phyloP scores from a whole-genome alignment of 2,113 vertebrate species.

The Ia io region DNA sequence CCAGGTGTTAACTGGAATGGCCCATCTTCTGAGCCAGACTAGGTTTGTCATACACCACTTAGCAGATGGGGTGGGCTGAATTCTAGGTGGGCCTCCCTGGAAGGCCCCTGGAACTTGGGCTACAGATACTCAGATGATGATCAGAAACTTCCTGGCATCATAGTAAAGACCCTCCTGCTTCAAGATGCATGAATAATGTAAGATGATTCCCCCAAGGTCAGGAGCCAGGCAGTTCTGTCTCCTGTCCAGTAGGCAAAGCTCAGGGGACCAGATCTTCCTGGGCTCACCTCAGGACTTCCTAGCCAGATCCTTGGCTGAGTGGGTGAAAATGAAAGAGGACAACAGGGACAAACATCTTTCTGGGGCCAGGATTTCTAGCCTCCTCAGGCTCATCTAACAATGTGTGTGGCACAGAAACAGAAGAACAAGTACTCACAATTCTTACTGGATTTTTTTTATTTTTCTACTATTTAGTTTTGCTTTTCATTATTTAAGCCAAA shows the following conservation, averaged over 20 bases:
- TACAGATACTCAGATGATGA: background rate
- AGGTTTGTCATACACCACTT: accelerated
- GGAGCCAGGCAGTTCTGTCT: background rate
- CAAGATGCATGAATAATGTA: accelerated
- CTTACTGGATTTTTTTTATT: background rate
- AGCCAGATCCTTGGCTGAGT: background rate
- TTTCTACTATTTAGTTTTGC: background rate
- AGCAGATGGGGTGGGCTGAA: background rate
- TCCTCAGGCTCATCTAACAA: background rate
- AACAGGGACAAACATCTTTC: too few species aligned
- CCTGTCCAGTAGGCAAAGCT: background rate
- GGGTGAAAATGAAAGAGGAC: too few species aligned
- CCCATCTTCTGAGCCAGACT: background rate
- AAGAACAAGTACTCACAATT: background rate
- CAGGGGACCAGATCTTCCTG: background rate
- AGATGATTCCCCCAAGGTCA: too few species aligned
- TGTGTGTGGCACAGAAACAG: too few species aligned
- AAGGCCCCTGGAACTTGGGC: background rate
- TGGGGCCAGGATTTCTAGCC: background rate
- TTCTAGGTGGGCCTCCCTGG: too few species aligned
- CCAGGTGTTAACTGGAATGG: background rate
- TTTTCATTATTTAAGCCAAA: background rate
- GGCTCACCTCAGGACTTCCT: accelerated
- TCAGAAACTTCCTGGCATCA: background rate
- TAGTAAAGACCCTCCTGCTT: background rate